Base-by-base conservation (phyloP, 2,797 vertebrate genomes). In the Tadarida brasiliensis region DNA sequence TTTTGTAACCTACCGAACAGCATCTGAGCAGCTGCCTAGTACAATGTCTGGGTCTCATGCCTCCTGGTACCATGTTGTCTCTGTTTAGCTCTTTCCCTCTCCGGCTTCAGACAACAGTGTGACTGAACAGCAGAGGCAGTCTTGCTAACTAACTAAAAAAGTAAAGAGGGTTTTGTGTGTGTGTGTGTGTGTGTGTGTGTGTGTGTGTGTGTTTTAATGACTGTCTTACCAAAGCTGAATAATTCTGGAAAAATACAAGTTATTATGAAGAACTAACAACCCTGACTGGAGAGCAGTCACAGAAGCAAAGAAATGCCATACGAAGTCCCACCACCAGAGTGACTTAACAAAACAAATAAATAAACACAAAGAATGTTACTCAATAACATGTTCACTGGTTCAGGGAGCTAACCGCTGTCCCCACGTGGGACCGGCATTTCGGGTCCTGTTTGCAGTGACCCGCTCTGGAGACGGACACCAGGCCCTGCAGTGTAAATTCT, bases 361-460 rank as follows among this genome's bases (percentile, higher is more conserved):
- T 12, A 49, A 33, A 80, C 12, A 70, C 47, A 39, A 67, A 77
- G 61, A 39, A 16, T 15, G 16, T 15, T n/a, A 24, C 70, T 80
- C 3, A 30, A 74, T 0, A 44, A 68, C 56, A 1, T 5, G 24
- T 49, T 30, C 15, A 33, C 30, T 11, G 30, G 63, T 7, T 59
- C 20, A 14, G 30, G 49, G 73, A 67, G 76, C 35, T 33, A 15
- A 33, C 2, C 0, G 0, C 14, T 57, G 56, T 33, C 33, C 30
- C 86, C 73, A 3, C 0, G 2, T 8, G 49, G 33, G 9, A 7
- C 35, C 0, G 0, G 39, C 22, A 9, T 12, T 56, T 15, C 0
- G 8, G 63, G 19, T 59, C 22, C n/a, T 30, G 19, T 11, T 7
- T 12, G 84, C 16, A 35, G 26, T 83, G 82, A 71, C 28, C 63